Conservation (phyloP, 2,113 vertebrate genomes). For the Nansenia antarctica region DNA sequence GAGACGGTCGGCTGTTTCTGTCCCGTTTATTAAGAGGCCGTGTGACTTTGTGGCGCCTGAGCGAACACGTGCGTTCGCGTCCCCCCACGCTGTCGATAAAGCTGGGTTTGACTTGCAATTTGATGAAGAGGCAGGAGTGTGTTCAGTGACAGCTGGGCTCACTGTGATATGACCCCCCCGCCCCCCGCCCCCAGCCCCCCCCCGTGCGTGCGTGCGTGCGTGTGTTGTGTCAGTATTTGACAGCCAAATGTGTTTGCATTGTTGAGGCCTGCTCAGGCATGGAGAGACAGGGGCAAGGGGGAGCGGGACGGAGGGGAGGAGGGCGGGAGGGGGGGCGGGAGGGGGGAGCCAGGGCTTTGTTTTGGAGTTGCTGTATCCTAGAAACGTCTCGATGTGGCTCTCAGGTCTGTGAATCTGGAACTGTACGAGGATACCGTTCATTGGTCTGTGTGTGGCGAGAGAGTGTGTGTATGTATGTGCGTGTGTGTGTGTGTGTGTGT, state of each 20-base stretch:
- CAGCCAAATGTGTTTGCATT: constrained; percentile 69
- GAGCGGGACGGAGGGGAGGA: neutral
- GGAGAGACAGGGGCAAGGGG: neutral
- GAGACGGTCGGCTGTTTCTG: neutral
- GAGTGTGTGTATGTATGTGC: neutral
- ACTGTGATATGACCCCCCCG: constrained; percentile 65
- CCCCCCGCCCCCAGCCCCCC: no score
- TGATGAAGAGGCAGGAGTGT: constrained; percentile 68
- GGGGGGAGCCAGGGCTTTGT: constrained; percentile 32
- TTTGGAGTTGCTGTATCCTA: constrained; percentile 44
- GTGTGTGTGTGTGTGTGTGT: neutral
- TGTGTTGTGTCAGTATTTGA: constrained; percentile 68
- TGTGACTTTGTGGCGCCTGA: no score
- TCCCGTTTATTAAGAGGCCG: neutral
- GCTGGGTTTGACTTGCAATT: constrained; percentile 60
- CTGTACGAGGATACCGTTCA: no score
- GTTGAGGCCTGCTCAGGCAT: constrained; percentile 33
- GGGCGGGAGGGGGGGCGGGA: neutral
- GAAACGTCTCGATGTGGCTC: no score
- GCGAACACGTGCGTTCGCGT: no score
- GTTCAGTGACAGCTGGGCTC: constrained; percentile 70
- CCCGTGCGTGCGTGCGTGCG: no score
- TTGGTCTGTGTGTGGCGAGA: no score
- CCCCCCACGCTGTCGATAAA: constrained; percentile 57
- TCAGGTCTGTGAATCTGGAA: no score